A percentile compares a stretch with the other conserved stretches of the same genome.
Evolutionary conservation across 64 coral and sea anemone species (phyloP).

Genomic region (Montipora foliosa): DNA sequence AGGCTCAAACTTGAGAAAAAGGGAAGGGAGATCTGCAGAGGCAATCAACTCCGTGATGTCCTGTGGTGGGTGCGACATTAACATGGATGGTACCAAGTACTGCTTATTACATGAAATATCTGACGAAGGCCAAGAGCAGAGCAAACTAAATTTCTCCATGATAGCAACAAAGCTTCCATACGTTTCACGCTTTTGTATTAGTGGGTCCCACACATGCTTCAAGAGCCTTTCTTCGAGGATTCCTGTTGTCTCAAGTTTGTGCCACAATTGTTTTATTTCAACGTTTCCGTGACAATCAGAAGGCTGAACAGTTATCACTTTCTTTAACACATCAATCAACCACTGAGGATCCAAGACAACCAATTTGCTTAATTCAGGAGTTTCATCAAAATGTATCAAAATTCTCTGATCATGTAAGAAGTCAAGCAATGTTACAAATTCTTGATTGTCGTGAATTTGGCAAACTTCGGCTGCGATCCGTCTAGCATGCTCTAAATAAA

Average conservation of each 20-base stretch:
- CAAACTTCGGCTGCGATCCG: background rate
- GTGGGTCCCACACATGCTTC: background rate
- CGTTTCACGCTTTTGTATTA: background rate
- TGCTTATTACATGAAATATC: too few relatives aligned
- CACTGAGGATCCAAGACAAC: background rate
- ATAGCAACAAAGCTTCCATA: background rate
- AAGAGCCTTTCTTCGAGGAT: conserved; percentile 7
- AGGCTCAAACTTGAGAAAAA: too few relatives aligned
- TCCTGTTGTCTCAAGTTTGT: conserved; percentile 13
- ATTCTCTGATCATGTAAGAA: conserved; percentile 44
- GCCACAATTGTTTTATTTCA: background rate
- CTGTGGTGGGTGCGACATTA: too few relatives aligned
- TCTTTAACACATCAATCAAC: too few relatives aligned
- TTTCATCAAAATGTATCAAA: conserved; percentile 47
- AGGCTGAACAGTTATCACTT: too few relatives aligned
- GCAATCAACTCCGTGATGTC: too few relatives aligned
- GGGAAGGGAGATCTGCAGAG: too few relatives aligned
- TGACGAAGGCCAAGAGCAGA: too few relatives aligned
- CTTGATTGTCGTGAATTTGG: background rate
- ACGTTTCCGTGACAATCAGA: too few relatives aligned
- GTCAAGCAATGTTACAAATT: background rate
- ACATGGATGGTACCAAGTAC: too few relatives aligned
- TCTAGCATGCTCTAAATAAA: background rate
- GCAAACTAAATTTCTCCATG: too few relatives aligned
- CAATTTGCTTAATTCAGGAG: background rate